Base-by-base conservation (phyloP, 2,888 invertebrate species). In the Polydrusus cervinus region DNA sequence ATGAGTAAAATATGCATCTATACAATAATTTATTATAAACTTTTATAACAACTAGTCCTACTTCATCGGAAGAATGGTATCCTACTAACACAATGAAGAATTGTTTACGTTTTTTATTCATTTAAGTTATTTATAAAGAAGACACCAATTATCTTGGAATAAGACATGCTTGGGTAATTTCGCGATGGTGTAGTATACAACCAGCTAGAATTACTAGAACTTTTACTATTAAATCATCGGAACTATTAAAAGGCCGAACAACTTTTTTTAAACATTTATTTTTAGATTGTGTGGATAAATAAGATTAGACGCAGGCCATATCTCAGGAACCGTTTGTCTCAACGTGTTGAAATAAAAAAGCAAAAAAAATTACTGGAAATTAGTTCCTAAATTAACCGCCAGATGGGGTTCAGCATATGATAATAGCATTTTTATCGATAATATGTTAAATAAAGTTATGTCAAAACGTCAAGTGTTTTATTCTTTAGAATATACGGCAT, bases 41-140 rank as follows among this genome's bases (percentile, higher is more conserved):
- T 55, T 34, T 34, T 55, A 34, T 55, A 55, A 55, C 8, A 55
- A 14, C 55, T 34, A 55, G 55, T 55, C 34, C 34, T 55, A 55
- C 34, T 55, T 55, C 34, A 55, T 5, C 34, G 34, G 9, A 55
- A 55, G 55, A 55, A 55, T 34, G n/a, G 14, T 53, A 55, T 55
- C 55, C 55, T 34, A 55, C 55, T 55, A 55, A 55, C 55, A 55
- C 55, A 55, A 55, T 34, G 34, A 55, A 34, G 55, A 34, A 55
- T 55, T 55, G 55, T 55, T 55, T 55, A 55, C 55, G 7, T 34
- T 55, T 53, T 51, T 53, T 49, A 18, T 53, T 55, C 7, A 14
- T 55, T 34, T 14, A 34, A 55, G 55, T 14, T 55, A 55, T 55
- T 55, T 55, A 55, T 55, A 55, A 55, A 34, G 55, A 55, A 55